A percentile compares a stretch with the other conserved stretches of the same genome.
phyloP scores from a whole-genome alignment of 1,140 invertebrate species.

The Trachelipus rathkii region DNA sequence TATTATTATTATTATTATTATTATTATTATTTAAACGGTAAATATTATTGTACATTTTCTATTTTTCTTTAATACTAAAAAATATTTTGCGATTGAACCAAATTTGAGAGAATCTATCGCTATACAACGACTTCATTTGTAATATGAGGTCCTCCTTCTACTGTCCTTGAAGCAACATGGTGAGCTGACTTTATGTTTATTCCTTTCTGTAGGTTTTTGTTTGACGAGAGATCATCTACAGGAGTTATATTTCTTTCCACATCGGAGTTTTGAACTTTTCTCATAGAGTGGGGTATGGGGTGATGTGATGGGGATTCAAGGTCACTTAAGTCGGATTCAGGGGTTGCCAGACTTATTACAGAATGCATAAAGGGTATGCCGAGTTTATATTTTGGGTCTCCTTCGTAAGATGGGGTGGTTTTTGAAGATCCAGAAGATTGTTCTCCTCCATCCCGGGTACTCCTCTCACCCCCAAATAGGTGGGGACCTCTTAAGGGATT shows the following conservation, averaged over 20 bases:
- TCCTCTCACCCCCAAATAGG: background rate
- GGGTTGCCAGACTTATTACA: slow-evolving; percentile 54
- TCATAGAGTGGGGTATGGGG: slow-evolving; percentile 58
- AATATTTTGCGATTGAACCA: background rate
- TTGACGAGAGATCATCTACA: slow-evolving; percentile 60
- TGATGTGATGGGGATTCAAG: slow-evolving; percentile 49
- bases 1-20: slow-evolving; percentile 4
- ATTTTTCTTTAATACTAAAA: background rate
- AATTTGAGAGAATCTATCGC: slow-evolving; percentile 13
- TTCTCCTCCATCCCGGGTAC: slow-evolving; percentile 60
- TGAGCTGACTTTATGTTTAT: slow-evolving; percentile 32
- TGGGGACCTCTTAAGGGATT: slow-evolving; percentile 48
- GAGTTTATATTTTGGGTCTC: slow-evolving; percentile 48
- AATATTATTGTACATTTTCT: background rate
- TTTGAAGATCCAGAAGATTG: slow-evolving; percentile 51
- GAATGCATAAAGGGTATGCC: slow-evolving; percentile 57
- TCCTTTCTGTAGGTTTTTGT: slow-evolving; percentile 39
- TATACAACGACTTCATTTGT: slow-evolving; percentile 41
- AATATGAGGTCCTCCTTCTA: slow-evolving; percentile 13
- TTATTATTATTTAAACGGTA: background rate
- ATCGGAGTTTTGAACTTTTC: slow-evolving; percentile 69
- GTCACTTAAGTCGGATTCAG: slow-evolving; percentile 46
- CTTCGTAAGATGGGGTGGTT: slow-evolving; percentile 52
- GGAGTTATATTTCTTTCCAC: slow-evolving; percentile 72
- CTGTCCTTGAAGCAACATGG: slow-evolving; percentile 18